These are phyloP conservation scores for Athene cunicularia DNA, from an alignment of 2,113 vertebrate species.

Conservation along the genomic window DNA sequence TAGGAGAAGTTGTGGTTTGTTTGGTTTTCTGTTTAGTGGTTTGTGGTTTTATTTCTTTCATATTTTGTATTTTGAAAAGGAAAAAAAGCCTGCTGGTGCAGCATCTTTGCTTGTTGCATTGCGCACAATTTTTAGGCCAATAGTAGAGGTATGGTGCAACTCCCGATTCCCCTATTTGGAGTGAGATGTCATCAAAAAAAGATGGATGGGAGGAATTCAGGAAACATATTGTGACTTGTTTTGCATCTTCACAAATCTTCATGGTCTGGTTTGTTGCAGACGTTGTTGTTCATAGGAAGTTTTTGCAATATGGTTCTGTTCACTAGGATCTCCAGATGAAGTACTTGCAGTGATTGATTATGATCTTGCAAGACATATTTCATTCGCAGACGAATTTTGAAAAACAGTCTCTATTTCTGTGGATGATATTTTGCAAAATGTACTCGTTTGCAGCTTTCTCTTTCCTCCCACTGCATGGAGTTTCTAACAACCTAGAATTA, in stretches of 20 bases:
- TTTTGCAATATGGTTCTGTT: neutral
- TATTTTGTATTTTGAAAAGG: neutral
- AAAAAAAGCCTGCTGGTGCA: neutral
- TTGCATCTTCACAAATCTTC: neutral
- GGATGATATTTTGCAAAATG: slow-evolving; percentile 33
- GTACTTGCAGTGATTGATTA: slow-evolving; percentile 1
- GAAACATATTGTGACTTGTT: neutral
- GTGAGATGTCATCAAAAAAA: neutral
- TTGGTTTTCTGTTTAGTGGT: neutral
- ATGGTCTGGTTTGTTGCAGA: neutral
- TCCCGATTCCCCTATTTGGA: neutral
- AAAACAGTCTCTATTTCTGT: slow-evolving; percentile 1
- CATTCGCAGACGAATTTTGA: neutral
- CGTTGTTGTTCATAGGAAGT: neutral
- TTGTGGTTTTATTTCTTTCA: neutral
- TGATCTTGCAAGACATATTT: slow-evolving; percentile 23
- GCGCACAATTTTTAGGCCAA: neutral
- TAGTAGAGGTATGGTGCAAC: neutral
- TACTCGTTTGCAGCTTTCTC: neutral
- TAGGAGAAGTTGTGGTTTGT: neutral
- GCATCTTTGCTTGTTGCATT: neutral
- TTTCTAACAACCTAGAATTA: slow-evolving; percentile 53
- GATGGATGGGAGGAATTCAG: neutral
- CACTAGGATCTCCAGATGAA: slow-evolving; percentile 26
- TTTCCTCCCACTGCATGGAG: neutral